Evolutionary conservation across 2,113 vertebrate genomes (phyloP).

Genomic region (Cyanoramphus novaezelandiae): DNA sequence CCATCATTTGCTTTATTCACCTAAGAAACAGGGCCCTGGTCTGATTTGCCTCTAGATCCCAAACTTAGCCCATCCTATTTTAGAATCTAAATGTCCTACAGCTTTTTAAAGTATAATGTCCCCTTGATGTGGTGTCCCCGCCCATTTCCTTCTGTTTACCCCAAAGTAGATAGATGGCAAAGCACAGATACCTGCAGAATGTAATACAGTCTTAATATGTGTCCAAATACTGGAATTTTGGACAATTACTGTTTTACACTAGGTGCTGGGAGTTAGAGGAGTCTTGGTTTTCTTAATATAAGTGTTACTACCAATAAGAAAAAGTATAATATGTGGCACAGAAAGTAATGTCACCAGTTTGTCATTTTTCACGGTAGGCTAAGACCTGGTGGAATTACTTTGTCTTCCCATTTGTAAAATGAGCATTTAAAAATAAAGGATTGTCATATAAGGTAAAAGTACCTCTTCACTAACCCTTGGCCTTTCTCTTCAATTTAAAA

Average conservation of each 20-base stretch:
- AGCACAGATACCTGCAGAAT: neutral
- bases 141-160: neutral
- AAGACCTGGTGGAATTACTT: neutral
- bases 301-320: neutral
- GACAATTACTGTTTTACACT: neutral
- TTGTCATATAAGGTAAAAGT: neutral
- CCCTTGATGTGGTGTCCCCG: accelerated
- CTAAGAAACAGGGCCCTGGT: neutral
- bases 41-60: neutral
- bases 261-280: neutral
- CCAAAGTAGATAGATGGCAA: neutral
- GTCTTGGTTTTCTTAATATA: neutral
- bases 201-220: neutral
- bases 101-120: neutral
- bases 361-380: neutral
- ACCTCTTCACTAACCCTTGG: neutral
- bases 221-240: neutral
- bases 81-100: neutral
- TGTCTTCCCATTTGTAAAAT: neutral
- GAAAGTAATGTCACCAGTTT: neutral
- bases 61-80: neutral
- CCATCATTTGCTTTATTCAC: neutral
- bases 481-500: neutral
- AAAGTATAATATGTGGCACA: neutral
- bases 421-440: neutral